Base-by-base conservation (phyloP, 2,113 vertebrate species). In the Lethenteron camtschaticum region DNA sequence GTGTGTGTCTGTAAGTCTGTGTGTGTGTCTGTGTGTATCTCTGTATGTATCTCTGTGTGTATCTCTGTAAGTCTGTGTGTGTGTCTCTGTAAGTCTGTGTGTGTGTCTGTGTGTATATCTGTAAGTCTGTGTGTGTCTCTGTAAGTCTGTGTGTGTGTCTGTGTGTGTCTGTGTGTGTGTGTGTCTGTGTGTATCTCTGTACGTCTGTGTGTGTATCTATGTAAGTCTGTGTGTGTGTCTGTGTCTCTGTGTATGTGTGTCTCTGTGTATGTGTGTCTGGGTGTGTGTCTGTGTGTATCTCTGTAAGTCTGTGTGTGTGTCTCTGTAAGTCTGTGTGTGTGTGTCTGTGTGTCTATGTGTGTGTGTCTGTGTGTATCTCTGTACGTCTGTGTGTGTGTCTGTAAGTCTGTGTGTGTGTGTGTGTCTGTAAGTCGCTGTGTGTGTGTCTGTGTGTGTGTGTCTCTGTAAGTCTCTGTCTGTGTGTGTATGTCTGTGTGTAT, bases 401-500 rank as follows among this genome's bases (percentile, higher is more conserved):
- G 14, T 68, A 2, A 13, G 68, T n/a, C 11, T n/a, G n/a, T 68
- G 68, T 12, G 9, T 12, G 11, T n/a, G 68, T n/a, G 68, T 11
- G 8, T 12, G 9, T 68, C 8, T 68, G 8, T 68, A 10, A 20
- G 11, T 68, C 11, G 1, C 1, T 4, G 11, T 68, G 11, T 68
- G 9, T 68, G 68, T 68, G 11, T 12, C 68, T 68, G 68, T 68
- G 68, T 9, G 68, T 68, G 9, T 68, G 68, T 68, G 2, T 68
- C 16, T 68, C 11, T 68, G 68, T 68, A 4, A 3, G 24, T 68
- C 4, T 68, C 2, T 68, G 2, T 20, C 2, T 7, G 68, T 68
- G 68, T 68, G 2, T 68, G 68, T 10, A 2, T 68, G 68, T 68
- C 24, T 24, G 24, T 24, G 3, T 24, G 24, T 24, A 24, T 24